phyloP scores from a whole-genome alignment of 2,113 vertebrate species.

The Colaptes auratus region DNA sequence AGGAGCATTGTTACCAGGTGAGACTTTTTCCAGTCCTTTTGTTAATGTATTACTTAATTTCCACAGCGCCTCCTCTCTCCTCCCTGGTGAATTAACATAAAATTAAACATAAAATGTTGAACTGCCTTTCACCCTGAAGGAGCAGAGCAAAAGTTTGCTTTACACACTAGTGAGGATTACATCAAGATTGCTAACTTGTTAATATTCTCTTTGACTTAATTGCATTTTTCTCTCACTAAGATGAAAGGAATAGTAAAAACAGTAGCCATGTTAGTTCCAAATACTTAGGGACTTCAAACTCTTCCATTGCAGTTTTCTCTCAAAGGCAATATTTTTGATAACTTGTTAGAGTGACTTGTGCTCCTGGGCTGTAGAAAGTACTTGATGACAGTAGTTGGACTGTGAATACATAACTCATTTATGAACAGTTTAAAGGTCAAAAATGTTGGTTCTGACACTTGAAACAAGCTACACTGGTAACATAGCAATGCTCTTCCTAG shows the following conservation, averaged over 20 bases:
- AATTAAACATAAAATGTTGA: slow-evolving; percentile 7
- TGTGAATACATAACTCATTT: neutral
- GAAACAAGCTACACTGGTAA: neutral
- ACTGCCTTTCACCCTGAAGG: slow-evolving; percentile 11
- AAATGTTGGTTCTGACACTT: neutral
- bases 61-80: neutral
- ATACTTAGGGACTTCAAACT: neutral
- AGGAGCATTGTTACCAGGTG: neutral
- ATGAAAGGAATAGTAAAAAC: neutral
- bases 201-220: neutral
- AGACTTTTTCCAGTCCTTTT: neutral
- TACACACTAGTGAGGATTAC: neutral
- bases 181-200: neutral
- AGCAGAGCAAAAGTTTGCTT: neutral
- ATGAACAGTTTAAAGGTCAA: neutral
- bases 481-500: neutral
- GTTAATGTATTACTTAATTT: neutral
- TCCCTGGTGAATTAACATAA: neutral
- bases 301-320: neutral
- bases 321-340: neutral
- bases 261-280: neutral
- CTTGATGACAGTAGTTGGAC: neutral
- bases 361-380: neutral
- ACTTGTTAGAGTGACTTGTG: neutral
- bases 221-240: neutral